Base-by-base conservation (phyloP, 2,113 vertebrate genomes). In the Ancistrus triradiatus region DNA sequence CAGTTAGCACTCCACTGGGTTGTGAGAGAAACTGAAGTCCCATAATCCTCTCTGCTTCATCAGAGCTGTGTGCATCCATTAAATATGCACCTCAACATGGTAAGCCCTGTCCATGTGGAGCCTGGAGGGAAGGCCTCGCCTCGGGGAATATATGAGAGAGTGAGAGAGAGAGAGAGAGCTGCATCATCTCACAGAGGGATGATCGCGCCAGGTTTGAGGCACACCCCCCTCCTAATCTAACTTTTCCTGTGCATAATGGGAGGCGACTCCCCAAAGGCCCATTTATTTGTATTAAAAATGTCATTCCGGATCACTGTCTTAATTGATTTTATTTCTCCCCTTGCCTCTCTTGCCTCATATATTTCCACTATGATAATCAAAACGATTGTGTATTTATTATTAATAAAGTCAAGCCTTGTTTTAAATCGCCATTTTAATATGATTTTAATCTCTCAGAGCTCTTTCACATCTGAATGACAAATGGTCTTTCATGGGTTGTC, bases 271-370 rank as follows among this genome's bases (percentile, higher is more conserved):
- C 76, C 4, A 25, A 74, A 70, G 78, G 60, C 76, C 72, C 76
- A 72, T 74, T 76, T 78, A 80, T 78, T 78, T 80, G 69, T 76
- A 76, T 80, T 78, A 74, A 74, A 80, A 70, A 70, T 72, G 75
- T 80, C 74, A 78, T 77, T 77, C 73, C 72, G 70, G 68, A 75
- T 74, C 61, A 31, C 60, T 55, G 66, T 76, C 73, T 72, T 76
- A 77, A 77, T 75, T 76, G 78, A 80, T 78, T 76, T 76, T 70
- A 68, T 62, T 72, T 59, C 44, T 63, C 35, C 56, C 22, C 25
- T 62, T 43, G n/a, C 59, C 31, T 62, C 47, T 50, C 55, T 48
- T 47, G 49, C 44, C 64, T 58, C 49, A 43, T 59, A 60, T 59
- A 44, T 72, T 75, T 75, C 70, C 52, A 43, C 63, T 76, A 67